phyloP scores from a whole-genome alignment of 2,113 vertebrate genomes.

The Perca flavescens region DNA sequence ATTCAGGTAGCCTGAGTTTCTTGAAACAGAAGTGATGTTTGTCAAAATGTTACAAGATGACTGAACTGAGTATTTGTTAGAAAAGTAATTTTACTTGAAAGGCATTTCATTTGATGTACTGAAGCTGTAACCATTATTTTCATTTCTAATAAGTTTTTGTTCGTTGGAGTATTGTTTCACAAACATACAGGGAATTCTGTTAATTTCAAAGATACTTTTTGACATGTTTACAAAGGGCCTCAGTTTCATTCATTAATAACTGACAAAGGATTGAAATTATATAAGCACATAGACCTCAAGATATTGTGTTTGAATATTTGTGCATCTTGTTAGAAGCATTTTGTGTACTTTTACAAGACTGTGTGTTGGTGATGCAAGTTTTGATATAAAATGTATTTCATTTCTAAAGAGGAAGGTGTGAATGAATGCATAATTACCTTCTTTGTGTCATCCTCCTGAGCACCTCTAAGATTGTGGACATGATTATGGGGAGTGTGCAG shows the following conservation, averaged over 20 bases:
- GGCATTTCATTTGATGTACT: slow-evolving; percentile 13
- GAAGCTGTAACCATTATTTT: background rate
- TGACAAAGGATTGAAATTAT: background rate
- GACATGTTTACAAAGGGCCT: background rate
- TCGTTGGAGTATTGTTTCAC: background rate
- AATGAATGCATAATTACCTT: slow-evolving; percentile 17
- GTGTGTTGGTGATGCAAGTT: slow-evolving; percentile 8
- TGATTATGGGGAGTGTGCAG: slow-evolving; percentile 28
- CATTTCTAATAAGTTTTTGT: background rate
- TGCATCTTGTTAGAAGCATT: background rate
- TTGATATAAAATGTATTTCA: slow-evolving; percentile 12
- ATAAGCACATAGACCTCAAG: background rate
- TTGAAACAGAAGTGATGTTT: slow-evolving; percentile 38
- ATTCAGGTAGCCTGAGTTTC: slow-evolving; percentile 38
- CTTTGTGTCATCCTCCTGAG: slow-evolving; percentile 9
- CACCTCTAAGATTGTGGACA: slow-evolving; percentile 25
- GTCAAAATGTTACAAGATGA: background rate
- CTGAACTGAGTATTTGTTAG: slow-evolving; percentile 1
- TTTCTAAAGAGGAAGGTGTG: slow-evolving; percentile 34
- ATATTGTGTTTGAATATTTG: slow-evolving; percentile 2
- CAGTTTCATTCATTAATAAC: background rate
- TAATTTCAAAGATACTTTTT: background rate
- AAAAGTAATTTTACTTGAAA: slow-evolving; percentile 40
- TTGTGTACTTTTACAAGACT: background rate
- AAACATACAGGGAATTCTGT: background rate